Evolutionary conservation across 2,888 invertebrate species (phyloP), one percentile per base, ranked within the genome.

Genomic region (Bhutanitis thaidina): DNA sequence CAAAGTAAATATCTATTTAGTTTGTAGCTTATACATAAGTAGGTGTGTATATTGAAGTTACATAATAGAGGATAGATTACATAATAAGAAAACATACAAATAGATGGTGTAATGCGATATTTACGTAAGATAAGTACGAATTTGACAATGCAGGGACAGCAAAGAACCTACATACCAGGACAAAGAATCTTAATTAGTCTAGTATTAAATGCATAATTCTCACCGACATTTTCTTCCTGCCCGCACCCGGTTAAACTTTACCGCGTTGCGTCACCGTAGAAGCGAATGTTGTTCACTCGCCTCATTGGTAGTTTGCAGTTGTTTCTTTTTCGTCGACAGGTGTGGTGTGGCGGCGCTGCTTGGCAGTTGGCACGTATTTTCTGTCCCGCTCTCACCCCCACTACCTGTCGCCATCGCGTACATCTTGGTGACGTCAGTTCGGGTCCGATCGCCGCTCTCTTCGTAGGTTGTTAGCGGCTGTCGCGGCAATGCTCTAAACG

Each of bases 381-480:
- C 43, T 54, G 47, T 59, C 59, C 56, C 57, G 45, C 61, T 65
- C 54, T 55, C 58, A 55, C 62, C 53, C 34, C 55, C 54, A 52
- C 54, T 56, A 56, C 46, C 47, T 48, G 49, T 51, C 52, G 57
- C 59, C 62, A 54, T 62, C 47, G 64, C 59, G 64, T 64, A 62
- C 62, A 60, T 62, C 59, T 61, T 56, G 50, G 63, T 65, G 69
- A 58, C 67, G 70, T 77, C 75, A 80, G 80, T 77, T 62, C 53
- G 72, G 74, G 76, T 78, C 76, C 68, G 74, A 73, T 73, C 74
- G 74, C 77, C 76, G 80, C 64, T 77, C 68, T 63, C 66, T 64
- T 64, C 49, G 66, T 64, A 62, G 61, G 30, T 52, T 65, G 60
- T 56, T 43, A 47, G 67, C 56, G 50, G 56, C 57, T 54, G 5